Evolutionary conservation across 2,113 vertebrate genomes (phyloP), one percentile per base, ranked within the genome.

Genomic region (Tor tambroides): DNA sequence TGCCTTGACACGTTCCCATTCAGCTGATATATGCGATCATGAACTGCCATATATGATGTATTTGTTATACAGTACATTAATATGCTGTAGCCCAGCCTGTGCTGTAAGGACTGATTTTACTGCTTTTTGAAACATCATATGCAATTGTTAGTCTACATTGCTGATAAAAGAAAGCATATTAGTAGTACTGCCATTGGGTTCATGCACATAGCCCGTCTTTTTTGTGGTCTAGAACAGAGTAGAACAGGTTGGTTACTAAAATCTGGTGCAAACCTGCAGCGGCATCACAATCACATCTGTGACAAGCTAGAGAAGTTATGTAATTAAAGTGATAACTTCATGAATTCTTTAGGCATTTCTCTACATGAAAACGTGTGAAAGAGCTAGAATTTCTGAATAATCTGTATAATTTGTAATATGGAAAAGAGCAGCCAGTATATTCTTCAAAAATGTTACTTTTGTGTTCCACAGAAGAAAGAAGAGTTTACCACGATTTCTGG

Each of bases 261-360:
- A 65, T 84, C 81, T 75, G 54, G 26, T 85, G 61, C 59, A 77
- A 71, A 81, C 65, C 15, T 81, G 59, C 79, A 77, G 59, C 67
- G 6, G 67, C 72, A 74, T 61, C 56, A 74, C 59, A 84, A 87
- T 65, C 80, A 43, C 74, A 23, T 30, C 54, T 2, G 51, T 21
- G 26, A 46, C 38, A 32, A 63, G 38, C 61, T 41, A 32, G 19
- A 17, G 65, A 41, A 38, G 46, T 59, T 8, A 78, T 12, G 43
- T 46, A 12, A 46, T 67, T 89, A 6, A 61, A 82, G 77, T 23
- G 28, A 78, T 74, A 26, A 76, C 56, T 71, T 35, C n/a, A 17
- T 56, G n/a, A 38, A 75, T 71, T 65, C 26, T 87, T 9, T 1
- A 43, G 65, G 46, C 14, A 41, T 56, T 76, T 67, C 35, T 75